These are phyloP conservation scores for Cremastinae sp. DNA, from an alignment of 2,888 invertebrate species.

Conservation along the genomic window DNA sequence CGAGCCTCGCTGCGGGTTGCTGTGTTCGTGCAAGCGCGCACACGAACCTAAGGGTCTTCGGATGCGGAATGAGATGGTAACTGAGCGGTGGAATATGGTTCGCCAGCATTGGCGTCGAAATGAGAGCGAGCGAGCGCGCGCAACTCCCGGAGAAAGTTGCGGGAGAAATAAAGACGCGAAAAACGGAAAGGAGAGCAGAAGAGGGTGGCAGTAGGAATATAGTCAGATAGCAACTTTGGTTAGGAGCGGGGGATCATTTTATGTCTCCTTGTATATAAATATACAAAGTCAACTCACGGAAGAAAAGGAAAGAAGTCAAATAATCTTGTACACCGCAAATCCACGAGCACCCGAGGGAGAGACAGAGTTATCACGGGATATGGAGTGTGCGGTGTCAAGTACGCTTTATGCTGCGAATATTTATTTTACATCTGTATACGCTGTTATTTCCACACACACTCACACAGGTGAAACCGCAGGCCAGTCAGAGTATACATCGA, in stretches of 20 bases:
- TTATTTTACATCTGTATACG: not conserved
- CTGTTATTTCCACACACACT: not conserved
- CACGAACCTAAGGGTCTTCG: slow-evolving; percentile 16
- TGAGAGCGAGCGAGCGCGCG: slow-evolving; percentile 44
- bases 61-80: slow-evolving; percentile 45
- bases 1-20: too few species aligned
- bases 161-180: slow-evolving; percentile 54
- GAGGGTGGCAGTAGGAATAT: slow-evolving; percentile 57
- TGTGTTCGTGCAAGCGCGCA: slow-evolving; percentile 6
- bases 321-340: slow-evolving; percentile 74
- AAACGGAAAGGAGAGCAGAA: slow-evolving; percentile 57
- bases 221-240: slow-evolving; percentile 60
- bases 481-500: slow-evolving; percentile 10
- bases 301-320: slow-evolving; percentile 57
- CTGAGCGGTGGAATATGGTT: slow-evolving; percentile 51
- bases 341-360: slow-evolving; percentile 66
- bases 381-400: slow-evolving; percentile 48
- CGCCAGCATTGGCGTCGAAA: slow-evolving; percentile 52
- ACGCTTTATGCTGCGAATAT: slow-evolving; percentile 21
- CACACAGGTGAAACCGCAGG: slow-evolving; percentile 1
- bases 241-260: slow-evolving; percentile 25
- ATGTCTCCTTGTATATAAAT: slow-evolving; percentile 41
- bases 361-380: slow-evolving; percentile 37
- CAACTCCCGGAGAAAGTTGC: slow-evolving; percentile 31
- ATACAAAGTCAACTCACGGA: slow-evolving; percentile 35